These are phyloP conservation scores for Podarcis siculus DNA, from an alignment of 2,797 vertebrate genomes.

Conservation along the genomic window DNA sequence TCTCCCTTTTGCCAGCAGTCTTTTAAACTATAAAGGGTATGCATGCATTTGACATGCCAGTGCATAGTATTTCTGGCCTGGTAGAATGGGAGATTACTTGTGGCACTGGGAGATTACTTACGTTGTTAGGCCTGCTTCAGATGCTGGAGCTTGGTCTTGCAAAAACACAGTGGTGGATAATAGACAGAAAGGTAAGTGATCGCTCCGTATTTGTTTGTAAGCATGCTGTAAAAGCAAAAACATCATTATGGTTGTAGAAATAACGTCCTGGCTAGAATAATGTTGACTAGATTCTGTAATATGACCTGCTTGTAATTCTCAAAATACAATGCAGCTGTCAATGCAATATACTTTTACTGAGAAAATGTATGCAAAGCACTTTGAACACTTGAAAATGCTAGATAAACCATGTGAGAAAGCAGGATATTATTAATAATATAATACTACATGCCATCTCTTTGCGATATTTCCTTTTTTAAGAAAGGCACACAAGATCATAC, in stretches of 20 bases:
- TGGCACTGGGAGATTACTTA: not conserved
- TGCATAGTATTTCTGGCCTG: not conserved
- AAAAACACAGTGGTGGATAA: not conserved
- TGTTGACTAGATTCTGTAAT: not conserved
- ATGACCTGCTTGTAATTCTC: not conserved
- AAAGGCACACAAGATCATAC: slow-evolving; percentile 30
- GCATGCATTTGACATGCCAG: not conserved
- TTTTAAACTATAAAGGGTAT: not conserved
- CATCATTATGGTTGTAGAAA: not conserved
- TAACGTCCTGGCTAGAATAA: not conserved
- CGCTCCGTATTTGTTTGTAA: not conserved
- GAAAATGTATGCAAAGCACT: not conserved
- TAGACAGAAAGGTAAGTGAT: not conserved
- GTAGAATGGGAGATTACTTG: not conserved
- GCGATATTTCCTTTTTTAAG: not conserved
- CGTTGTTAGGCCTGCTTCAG: not conserved
- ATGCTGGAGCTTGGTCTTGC: not conserved
- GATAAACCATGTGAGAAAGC: not conserved
- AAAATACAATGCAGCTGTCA: not conserved
- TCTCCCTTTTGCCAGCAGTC: not conserved
- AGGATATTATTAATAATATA: not conserved
- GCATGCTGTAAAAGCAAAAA: not conserved
- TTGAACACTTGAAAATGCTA: not conserved
- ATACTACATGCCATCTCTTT: not conserved
- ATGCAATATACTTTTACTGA: not conserved